Base-by-base conservation (phyloP, 1,140 invertebrate genomes). In the Drosophila kurseongensis region DNA sequence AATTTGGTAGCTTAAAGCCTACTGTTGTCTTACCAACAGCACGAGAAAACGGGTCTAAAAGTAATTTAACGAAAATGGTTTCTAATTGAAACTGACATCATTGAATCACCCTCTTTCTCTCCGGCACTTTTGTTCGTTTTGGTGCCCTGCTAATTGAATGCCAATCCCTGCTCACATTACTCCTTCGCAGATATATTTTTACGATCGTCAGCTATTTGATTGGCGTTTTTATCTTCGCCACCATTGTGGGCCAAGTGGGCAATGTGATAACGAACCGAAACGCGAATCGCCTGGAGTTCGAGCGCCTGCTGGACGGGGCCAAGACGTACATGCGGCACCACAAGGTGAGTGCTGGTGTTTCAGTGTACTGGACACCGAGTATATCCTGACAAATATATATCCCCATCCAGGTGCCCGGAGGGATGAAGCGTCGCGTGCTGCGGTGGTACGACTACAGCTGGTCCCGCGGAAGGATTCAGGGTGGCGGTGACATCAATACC, bases 391-490 rank as follows among this genome's bases (percentile, higher is more conserved):
- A 7, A 8, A 16, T 38, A 13, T 27, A 18, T 14, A 5, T 8
- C 35, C n/a, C 1, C 12, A 13, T 38, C n/a, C 16, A 95, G 95
- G 98, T 99, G 6, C 98, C 98, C 1, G 95, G 96, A 23, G 97
- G 97, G 8, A 98, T 99, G 96, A 98, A 99, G 92, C 94, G 97
- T 32, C 93, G 98, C 23, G 98, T 99, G 6, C 95, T 99, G 16
- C 94, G 98, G 9, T 99, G 98, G 98, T 99, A 99, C 92, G 98
- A 99, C 93, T 99, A 99, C 92, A 98, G 97, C 3, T 99, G 98
- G 98, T 98, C 97, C 1, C 95, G 98, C 73, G 98, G 98, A n/a
- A 94, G 98, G 38, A 98, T 99, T 68, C 98, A 98, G 93, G 97
- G 97, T 12, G 97, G 97, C 14, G 97, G 97, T 27, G 98, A 99